Evolutionary conservation across 1,140 invertebrate genomes (phyloP).

Genomic region (Heliconius himera): DNA sequence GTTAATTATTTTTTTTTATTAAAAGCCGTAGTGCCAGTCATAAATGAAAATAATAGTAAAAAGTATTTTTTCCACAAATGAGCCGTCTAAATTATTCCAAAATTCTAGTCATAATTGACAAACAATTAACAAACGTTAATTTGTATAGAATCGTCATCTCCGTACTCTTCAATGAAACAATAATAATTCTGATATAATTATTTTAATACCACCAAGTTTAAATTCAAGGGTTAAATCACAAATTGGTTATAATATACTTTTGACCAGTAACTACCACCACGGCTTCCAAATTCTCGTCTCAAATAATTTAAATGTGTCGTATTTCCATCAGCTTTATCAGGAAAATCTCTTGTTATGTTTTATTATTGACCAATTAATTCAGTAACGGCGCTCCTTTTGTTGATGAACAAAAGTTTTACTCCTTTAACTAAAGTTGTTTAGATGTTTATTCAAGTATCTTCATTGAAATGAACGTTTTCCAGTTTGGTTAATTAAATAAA

Average conservation of each 20-base stretch:
- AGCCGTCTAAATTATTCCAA: too few species aligned
- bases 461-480: not conserved
- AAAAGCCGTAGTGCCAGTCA: too few species aligned
- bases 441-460: conserved; percentile 16
- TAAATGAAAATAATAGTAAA: too few species aligned
- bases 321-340: not conserved
- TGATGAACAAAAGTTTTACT: conserved; percentile 19
- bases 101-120: too few species aligned
- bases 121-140: too few species aligned
- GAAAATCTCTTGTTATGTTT: conserved; percentile 11
- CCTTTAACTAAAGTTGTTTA: conserved; percentile 21
- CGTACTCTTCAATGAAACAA: too few species aligned
- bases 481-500: not conserved
- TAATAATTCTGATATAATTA: not conserved
- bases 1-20: too few species aligned
- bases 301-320: conserved; percentile 10
- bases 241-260: not conserved
- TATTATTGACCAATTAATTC: conserved; percentile 27
- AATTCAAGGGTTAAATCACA: not conserved
- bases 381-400: conserved; percentile 21
- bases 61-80: too few species aligned
- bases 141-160: too few species aligned
- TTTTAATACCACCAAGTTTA: not conserved
- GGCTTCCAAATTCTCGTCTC: not conserved
- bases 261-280: not conserved